Base-by-base conservation (phyloP, 2,113 vertebrate species). In the Sitta europaea region DNA sequence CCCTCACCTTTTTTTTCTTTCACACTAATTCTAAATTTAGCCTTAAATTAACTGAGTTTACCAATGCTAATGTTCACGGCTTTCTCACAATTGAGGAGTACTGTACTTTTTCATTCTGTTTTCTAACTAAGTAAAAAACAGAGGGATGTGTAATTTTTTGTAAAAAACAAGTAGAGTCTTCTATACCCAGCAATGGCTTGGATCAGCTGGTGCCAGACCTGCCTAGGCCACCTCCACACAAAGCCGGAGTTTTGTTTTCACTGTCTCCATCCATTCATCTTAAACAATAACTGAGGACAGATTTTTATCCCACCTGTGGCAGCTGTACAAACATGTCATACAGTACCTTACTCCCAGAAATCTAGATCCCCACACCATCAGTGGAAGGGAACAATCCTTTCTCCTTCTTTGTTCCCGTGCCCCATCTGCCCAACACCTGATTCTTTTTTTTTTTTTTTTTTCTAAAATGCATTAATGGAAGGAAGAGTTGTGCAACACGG, bases 311-410 rank as follows among this genome's bases (percentile, higher is more conserved):
- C 78, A 87, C 81, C 78, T 47, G 67, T 43, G 67, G 75, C 85
- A 93, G 71, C 81, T 95, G 82, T 93, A 95, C 47, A 90, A 96
- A 93, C 67, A 86, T 28, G 35, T 51, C 74, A 47, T 6, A 43
- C 33, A 62, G 54, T 14, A 61, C 35, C 72, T 71, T 67, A 51
- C 31, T 88, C 54, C 36, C 79, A 88, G 68, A 86, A 91, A 77
- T 66, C 59, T 36, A 94, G 31, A 86, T 63, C 55, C 47, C 53
- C 59, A 11, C 68, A 63, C 25, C 62, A 85, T 6, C 5, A 1
- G 31, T 45, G 12, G 22, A 45, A 33, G 31, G 43, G 40, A 85
- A 75, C 22, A 67, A 81, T 36, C n/a, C 48, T 58, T 63, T 73
- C 70, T 91, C 51, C 51, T 82, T 84, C 55, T 71, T 87, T 84